Evolutionary conservation across 1,140 invertebrate species (phyloP).

Genomic region (Macrosteles quadrilineatus): DNA sequence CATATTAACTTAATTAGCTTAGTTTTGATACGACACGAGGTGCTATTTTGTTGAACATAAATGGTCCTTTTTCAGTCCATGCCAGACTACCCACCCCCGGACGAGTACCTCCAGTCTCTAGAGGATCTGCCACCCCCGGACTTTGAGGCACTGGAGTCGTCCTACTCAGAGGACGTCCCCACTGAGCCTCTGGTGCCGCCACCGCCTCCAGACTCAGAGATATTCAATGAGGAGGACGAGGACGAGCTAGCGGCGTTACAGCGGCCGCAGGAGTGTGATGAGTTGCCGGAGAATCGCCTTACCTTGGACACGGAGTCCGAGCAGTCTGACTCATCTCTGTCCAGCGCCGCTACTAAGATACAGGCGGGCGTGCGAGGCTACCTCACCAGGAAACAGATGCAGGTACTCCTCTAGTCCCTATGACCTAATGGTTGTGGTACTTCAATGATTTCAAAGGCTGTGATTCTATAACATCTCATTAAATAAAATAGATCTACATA

Average conservation of each 20-base stretch:
- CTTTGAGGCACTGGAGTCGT: conserved; percentile 37
- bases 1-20: neutral
- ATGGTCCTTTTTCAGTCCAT: conserved; percentile 1
- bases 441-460: too few species aligned
- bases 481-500: too few species aligned
- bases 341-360: conserved; percentile 66
- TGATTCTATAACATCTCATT: too few species aligned
- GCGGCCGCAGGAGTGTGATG: conserved; percentile 27
- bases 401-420: too few species aligned
- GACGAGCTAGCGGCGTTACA: conserved; percentile 19
- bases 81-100: conserved; percentile 27
- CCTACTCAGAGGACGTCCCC: conserved; percentile 35
- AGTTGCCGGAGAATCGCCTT: conserved; percentile 24
- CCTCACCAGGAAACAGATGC: conserved; percentile 58
- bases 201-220: conserved; percentile 6
- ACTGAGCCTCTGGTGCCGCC: conserved; percentile 33
- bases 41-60: neutral
- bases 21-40: neutral
- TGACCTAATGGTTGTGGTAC: too few species aligned
- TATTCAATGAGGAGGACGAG: conserved; percentile 26
- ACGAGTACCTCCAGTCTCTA: conserved; percentile 25
- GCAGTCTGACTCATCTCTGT: conserved; percentile 33
- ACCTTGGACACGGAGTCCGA: conserved; percentile 22
- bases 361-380: conserved; percentile 73
- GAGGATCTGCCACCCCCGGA: conserved; percentile 36